Base-by-base conservation (phyloP, 2,888 invertebrate species). In the Synanthedon tipuliformis region DNA sequence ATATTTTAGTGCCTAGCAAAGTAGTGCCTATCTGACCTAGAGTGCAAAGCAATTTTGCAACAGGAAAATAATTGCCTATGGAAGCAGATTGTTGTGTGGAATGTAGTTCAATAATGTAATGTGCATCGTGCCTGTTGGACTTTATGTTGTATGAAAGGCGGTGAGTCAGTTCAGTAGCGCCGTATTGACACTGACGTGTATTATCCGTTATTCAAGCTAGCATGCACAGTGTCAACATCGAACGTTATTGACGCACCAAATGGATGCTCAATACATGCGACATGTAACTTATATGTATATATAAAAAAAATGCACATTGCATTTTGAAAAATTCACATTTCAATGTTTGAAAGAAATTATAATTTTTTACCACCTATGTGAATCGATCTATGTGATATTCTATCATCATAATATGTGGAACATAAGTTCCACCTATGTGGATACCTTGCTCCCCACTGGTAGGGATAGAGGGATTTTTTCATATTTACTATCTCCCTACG, bases 161-260 rank as follows among this genome's bases (percentile, higher is more conserved):
- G 45, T 45, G 45, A 13, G 45, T 15, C 45, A 45, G 45, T 45
- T 15, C 51, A 18, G 51, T 16, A 15, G 48, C 51, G 55, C 59
- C 57, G 55, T 55, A 55, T 59, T 64, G 65, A 68, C 45, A 45
- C 13, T n/a, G 45, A 45, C 68, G 66, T 64, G 60, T 63, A 66
- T 68, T 65, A 66, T 63, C 63, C 65, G 57, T 57, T 55, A 54
- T 65, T 62, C 58, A 65, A 59, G 54, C 59, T 56, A 53, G 57
- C 58, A 40, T 45, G 52, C n/a, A 45, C 45, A 45, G 45, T 45
- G 45, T 45, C 45, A 45, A 45, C 45, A 45, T 45, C 15, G 45
- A 8, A 45, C 45, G 45, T 45, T 45, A 45, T 45, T 45, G 45
- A 45, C 45, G 12, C 13, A 45, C 45, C 13, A 45, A 45, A 45